Conservation (phyloP, 2,113 vertebrate species). For the Calonectris borealis region DNA sequence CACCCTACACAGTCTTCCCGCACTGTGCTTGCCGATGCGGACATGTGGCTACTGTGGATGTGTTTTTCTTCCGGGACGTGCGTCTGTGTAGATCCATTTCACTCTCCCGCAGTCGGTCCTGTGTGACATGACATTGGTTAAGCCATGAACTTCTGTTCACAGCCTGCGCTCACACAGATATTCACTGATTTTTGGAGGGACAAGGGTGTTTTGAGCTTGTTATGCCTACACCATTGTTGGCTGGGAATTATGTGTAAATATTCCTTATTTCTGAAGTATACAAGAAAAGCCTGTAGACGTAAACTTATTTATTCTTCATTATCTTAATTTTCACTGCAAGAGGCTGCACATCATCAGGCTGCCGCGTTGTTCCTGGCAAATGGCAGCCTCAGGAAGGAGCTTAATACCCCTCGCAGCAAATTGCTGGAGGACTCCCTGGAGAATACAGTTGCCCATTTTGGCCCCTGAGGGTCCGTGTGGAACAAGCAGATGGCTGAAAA, state of each 20-base stretch:
- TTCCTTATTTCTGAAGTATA: not conserved
- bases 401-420: not conserved
- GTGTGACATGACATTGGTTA: not conserved
- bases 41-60: not conserved
- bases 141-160: not conserved
- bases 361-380: not conserved
- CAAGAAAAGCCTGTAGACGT: not conserved
- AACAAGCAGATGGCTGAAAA: not conserved
- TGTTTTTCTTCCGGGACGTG: not conserved
- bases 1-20: not conserved
- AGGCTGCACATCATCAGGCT: not conserved
- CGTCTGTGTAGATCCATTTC: not conserved
- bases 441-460: not conserved
- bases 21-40: not conserved
- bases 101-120: not conserved
- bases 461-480: not conserved
- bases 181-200: not conserved
- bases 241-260: not conserved
- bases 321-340: not conserved
- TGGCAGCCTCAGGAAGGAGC: not conserved
- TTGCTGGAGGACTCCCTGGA: not conserved
- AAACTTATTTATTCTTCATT: not conserved
- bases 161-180: not conserved
- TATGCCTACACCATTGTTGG: not conserved
- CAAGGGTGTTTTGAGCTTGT: not conserved